Percentiles rank a stretch among this genome's conserved stretches.
phyloP scores from a whole-genome alignment of 2,888 invertebrate genomes.

The Lithophane socia region DNA sequence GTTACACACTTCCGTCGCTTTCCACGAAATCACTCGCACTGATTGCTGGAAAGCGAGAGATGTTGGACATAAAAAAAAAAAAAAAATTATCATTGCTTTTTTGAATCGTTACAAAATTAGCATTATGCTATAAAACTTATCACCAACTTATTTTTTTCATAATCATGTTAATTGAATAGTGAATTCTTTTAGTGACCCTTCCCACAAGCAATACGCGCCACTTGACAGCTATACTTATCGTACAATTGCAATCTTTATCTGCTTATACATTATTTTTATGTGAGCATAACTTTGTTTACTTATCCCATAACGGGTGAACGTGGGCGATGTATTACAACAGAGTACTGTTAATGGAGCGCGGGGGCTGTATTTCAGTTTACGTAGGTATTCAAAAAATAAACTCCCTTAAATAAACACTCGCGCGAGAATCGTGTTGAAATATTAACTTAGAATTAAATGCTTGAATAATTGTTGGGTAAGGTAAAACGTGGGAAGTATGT shows the following conservation, averaged over 20 bases:
- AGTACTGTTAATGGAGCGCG: constrained; percentile 9
- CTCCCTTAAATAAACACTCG: constrained; percentile 34
- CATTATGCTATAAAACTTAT: neutral
- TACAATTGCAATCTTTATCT: constrained; percentile 20
- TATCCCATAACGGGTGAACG: constrained; percentile 20
- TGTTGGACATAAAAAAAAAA: no score
- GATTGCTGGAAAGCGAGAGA: no score
- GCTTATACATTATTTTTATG: constrained; percentile 16
- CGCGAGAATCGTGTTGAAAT: constrained; percentile 5
- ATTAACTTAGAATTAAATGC: constrained; percentile 42
- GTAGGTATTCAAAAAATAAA: constrained; percentile 31
- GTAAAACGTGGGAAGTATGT: constrained; percentile 11
- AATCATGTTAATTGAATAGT: neutral
- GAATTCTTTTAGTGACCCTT: constrained; percentile 18
- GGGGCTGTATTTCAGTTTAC: constrained; percentile 16
- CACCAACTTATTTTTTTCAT: neutral
- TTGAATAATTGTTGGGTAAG: constrained; percentile 10
- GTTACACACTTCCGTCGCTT: no score
- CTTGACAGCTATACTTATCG: constrained; percentile 19
- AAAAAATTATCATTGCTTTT: neutral
- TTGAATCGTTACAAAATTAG: neutral
- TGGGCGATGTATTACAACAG: constrained; percentile 32
- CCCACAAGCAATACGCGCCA: neutral
- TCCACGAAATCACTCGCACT: no score
- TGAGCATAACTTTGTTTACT: constrained; percentile 31